These are phyloP conservation scores for Procapra przewalskii DNA, from an alignment of 2,113 vertebrate genomes.

Conservation along the genomic window DNA sequence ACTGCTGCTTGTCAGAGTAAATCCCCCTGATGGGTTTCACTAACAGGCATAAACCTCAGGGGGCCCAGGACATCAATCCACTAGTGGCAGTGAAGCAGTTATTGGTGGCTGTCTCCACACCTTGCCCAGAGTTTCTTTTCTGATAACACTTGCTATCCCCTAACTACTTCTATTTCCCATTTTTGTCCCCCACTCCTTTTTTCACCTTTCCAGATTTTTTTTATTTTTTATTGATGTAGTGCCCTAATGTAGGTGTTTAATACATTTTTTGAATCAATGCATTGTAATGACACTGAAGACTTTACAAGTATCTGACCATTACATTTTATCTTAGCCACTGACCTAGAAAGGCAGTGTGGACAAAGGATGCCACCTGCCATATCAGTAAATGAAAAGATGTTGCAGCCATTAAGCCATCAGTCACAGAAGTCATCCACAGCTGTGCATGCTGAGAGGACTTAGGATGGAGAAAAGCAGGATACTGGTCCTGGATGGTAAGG, in stretches of 20 bases:
- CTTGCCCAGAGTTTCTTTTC: not conserved
- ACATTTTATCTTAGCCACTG: not conserved
- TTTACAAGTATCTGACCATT: not conserved
- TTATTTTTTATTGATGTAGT: not conserved
- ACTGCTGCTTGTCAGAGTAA: conserved; percentile 21
- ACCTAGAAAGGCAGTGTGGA: not conserved
- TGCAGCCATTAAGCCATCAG: not conserved
- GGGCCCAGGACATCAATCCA: not conserved
- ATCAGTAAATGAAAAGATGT: not conserved
- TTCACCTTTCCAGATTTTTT: not conserved
- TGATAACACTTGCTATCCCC: not conserved
- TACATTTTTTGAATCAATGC: not conserved
- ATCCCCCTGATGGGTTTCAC: not conserved
- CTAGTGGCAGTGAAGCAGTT: not conserved
- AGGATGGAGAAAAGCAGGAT: not conserved
- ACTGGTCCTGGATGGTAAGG: not conserved
- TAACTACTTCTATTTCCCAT: not conserved
- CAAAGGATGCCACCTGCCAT: not conserved
- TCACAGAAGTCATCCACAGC: not conserved
- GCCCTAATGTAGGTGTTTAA: not conserved
- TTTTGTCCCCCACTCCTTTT: not conserved
- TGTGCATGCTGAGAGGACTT: not conserved
- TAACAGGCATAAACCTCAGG: not conserved
- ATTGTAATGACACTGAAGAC: not conserved
- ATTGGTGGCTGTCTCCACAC: not conserved